A percentile compares a stretch with the other conserved stretches of the same genome.
Evolutionary conservation across 92 coral and sea anemone species (phyloP).

Genomic region (Phymanthus crucifer): DNA sequence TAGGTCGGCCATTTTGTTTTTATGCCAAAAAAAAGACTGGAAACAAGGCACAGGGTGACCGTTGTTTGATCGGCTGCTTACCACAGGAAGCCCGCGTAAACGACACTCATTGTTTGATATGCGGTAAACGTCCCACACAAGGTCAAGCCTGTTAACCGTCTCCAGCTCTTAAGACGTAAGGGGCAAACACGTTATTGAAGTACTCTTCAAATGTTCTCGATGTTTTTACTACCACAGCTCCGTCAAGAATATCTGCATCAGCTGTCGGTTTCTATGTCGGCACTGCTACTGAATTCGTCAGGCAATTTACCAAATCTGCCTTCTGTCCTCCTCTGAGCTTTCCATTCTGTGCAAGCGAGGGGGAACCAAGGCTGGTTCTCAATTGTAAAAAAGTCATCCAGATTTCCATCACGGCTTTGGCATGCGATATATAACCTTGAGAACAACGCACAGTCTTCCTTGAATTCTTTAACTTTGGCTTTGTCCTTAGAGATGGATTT

Average conservation of each 20-base stretch:
- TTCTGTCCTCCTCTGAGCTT: conserved; percentile 43
- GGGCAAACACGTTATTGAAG: conserved; percentile 63
- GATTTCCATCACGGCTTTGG: conserved; percentile 33
- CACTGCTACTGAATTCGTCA: conserved; percentile 11
- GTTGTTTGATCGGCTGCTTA: too few relatives aligned
- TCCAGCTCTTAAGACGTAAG: conserved; percentile 63
- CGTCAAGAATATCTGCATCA: conserved; percentile 66
- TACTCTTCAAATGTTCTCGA: conserved; percentile 64
- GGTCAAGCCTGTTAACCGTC: conserved; percentile 55
- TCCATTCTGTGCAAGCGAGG: conserved; percentile 29
- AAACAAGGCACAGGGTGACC: too few relatives aligned
- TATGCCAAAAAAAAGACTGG: too few relatives aligned
- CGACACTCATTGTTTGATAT: too few relatives aligned
- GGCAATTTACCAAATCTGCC: conserved; percentile 40
- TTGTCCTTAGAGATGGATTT: conserved; percentile 31
- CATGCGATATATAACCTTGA: conserved; percentile 39
- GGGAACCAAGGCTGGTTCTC: conserved; percentile 49
- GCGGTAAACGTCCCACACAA: conserved; percentile 72
- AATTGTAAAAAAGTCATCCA: conserved; percentile 30
- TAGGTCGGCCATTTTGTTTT: too few relatives aligned
- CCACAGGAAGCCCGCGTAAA: too few relatives aligned
- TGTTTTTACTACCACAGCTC: conserved; percentile 65
- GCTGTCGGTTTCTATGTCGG: conserved; percentile 20
- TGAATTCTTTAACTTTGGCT: conserved; percentile 28
- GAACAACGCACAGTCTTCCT: conserved; percentile 40